Percentiles rank a stretch among this genome's conserved stretches.
Evolutionary conservation across 2,113 vertebrate genomes (phyloP).

Genomic region (Ptychochromis oligacanthus): DNA sequence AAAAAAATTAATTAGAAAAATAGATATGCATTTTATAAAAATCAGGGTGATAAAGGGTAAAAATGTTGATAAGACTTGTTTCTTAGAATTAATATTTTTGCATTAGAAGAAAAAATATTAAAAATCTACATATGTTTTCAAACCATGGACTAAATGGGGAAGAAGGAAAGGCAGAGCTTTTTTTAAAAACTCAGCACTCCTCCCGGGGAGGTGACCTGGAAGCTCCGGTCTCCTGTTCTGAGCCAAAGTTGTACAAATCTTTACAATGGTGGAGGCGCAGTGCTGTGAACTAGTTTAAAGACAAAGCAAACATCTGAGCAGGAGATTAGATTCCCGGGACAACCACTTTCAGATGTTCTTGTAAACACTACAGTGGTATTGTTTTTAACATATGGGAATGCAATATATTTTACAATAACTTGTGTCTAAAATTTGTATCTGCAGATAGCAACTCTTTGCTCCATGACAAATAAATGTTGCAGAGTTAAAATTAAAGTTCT

Average conservation of each 20-base stretch:
- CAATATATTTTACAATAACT: no score
- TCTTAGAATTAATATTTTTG: no score
- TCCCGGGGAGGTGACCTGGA: no score
- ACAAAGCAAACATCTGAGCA: accelerated
- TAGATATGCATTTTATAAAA: no score
- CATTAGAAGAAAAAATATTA: neutral
- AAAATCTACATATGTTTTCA: accelerated
- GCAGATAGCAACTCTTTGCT: neutral
- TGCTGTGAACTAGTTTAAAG: no score
- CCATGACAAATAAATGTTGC: neutral
- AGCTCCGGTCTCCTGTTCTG: no score
- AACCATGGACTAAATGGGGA: no score
- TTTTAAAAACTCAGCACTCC: no score
- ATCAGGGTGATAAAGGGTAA: accelerated
- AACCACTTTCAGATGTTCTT: neutral
- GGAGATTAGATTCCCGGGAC: neutral
- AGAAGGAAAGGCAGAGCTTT: no score
- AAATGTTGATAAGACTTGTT: accelerated
- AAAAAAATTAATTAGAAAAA: no score
- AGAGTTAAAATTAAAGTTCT: neutral
- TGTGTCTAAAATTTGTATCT: neutral
- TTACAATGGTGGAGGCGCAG: no score
- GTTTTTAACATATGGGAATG: neutral
- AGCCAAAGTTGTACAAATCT: no score
- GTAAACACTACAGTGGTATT: neutral